These are phyloP conservation scores for Myotis davidii DNA, from an alignment of 2,113 vertebrate species.

Conservation along the genomic window DNA sequence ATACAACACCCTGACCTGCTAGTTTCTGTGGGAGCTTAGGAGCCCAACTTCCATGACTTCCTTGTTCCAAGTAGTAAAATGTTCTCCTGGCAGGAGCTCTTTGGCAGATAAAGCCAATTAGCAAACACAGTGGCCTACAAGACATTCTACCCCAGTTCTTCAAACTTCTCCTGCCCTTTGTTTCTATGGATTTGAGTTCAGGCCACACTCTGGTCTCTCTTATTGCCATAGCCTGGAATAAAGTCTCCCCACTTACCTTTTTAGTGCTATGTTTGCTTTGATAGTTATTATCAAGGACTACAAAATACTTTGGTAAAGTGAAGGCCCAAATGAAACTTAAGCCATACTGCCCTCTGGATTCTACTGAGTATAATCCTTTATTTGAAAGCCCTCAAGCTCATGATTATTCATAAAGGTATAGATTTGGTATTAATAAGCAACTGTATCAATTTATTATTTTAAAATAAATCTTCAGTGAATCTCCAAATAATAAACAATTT, in stretches of 20 bases:
- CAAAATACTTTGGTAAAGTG: constrained; percentile 38
- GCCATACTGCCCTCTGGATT: not conserved
- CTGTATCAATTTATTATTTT: not conserved
- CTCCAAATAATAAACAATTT: not conserved
- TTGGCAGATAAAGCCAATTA: not conserved
- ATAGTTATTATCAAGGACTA: constrained; percentile 51
- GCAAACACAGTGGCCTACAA: not conserved
- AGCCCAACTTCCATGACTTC: not conserved
- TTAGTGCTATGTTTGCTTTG: not conserved
- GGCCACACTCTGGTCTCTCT: not conserved
- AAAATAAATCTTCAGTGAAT: not conserved
- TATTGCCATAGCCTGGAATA: not conserved
- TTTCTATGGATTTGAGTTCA: not conserved
- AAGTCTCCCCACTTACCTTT: not conserved
- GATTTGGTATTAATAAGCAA: not conserved
- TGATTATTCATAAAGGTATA: not conserved
- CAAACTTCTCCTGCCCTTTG: not conserved
- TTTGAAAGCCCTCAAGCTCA: not conserved
- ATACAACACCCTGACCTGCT: not conserved
- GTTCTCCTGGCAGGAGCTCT: not conserved
- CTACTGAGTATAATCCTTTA: not conserved
- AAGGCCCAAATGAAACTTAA: constrained; percentile 59
- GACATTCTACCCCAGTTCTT: not conserved
- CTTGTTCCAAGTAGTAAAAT: not conserved
- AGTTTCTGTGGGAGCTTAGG: not conserved